Evolutionary conservation across 2,888 invertebrate genomes (phyloP), one percentile per base, ranked within the genome.

Genomic region (Sycophila texana): DNA sequence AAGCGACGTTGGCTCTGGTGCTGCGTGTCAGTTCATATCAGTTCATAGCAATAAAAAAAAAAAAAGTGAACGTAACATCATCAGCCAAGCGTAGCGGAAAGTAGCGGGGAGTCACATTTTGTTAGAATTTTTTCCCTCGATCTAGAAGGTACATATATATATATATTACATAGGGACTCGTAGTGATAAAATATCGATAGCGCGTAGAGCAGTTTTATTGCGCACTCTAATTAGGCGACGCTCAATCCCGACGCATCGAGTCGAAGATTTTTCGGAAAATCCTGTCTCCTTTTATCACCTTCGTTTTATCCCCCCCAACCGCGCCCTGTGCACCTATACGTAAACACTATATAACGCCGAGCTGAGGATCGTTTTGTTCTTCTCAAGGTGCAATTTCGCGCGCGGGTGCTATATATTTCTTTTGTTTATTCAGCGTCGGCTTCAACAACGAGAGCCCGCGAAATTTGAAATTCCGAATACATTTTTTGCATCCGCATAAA

Each of bases 1-100:
- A 81, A 81, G 67, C 39, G 58, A 77, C 55, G 22, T 71, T 74
- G 81, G 81, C 80, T 77, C 66, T 77, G 81, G 57, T 81, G 74
- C 61, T 74, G 53, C 78, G 76, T 60, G 57, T 68, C 60, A 55
- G 70, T 81, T 81, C 81, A 79, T 79, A 79, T 79, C 73, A 71
- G 68, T 63, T 53, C 47, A 63, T 39, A 81, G 72, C 75, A 78
- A 81, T 78, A 81, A 74, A 68, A 51, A 26, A 26, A 26, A 26
- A 26, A 26, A 26, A 63, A 1, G 39, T 68, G 70, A 70, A 70
- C 61, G 74, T 74, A 74, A 71, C 70, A 71, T 77, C 66, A 76
- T 49, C 58, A 77, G 77, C 74, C 81, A 67, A 81, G 39, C 68
- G 65, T 18, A 53, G 58, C 60, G 47, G n/a, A 74, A 74, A 67